phyloP scores from a whole-genome alignment of 2,888 invertebrate species.

The Caenorhabditis drosophilae region DNA sequence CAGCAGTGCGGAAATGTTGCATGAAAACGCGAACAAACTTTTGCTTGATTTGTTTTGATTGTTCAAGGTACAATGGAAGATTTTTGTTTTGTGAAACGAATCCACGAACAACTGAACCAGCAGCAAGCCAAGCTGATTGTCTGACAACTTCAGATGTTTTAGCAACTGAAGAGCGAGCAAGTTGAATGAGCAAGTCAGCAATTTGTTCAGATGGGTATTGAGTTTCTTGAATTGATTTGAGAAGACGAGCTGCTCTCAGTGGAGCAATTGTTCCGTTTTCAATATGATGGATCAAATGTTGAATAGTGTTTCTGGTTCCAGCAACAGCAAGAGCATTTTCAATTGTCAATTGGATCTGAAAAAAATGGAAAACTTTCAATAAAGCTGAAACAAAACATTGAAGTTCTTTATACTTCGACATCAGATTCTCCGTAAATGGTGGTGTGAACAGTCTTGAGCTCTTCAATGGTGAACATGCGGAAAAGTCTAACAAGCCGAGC shows the following conservation, averaged over 20 bases:
- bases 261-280: constrained; percentile 33
- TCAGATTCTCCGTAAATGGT: constrained; percentile 20
- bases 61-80: constrained; percentile 33
- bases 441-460: constrained; percentile 40
- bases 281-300: constrained; percentile 46
- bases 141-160: constrained; percentile 33
- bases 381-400: constrained; percentile 17
- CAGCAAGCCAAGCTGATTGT: constrained; percentile 51
- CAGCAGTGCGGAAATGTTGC: constrained; percentile 34
- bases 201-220: constrained; percentile 49
- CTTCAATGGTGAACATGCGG: constrained; percentile 41
- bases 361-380: neutral
- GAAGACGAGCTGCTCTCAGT: constrained; percentile 33
- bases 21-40: constrained; percentile 44
- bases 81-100: constrained; percentile 32
- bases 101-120: constrained; percentile 49
- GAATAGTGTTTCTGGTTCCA: constrained; percentile 53
- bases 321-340: constrained; percentile 49
- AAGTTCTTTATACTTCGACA: constrained; percentile 25
- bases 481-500: constrained; percentile 53
- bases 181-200: constrained; percentile 50
- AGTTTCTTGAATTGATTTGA: constrained; percentile 47
- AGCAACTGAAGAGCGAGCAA: constrained; percentile 29
- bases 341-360: constrained; percentile 44
- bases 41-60: constrained; percentile 44